Evolutionary conservation across 1,140 invertebrate species (phyloP), one percentile per base, ranked within the genome.

Genomic region (Pseudomyrmex concolor): DNA sequence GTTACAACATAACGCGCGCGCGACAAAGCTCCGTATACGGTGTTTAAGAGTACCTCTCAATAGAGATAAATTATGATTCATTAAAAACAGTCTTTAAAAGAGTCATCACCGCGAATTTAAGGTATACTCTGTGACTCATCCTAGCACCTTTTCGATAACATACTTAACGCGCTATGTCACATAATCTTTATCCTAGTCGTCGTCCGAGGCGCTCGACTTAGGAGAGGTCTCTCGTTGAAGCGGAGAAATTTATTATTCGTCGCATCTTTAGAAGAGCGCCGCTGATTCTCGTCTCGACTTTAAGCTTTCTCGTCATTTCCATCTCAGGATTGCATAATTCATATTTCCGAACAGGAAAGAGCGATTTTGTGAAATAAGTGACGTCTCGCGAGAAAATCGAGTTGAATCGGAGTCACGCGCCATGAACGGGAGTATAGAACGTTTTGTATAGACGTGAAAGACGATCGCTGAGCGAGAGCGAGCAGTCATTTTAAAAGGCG

Each of bases 401-500:
- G 13, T 54, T 25, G 25, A 13, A 17, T 54, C 48, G 25, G 12
- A 67, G 22, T 54, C n/a, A 67, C 12, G 22, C 43, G 17, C n/a
- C 9, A 71, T 22, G 10, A 34, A 34, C 34, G 68, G 45, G 17
- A 66, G 34, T 34, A 34, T 43, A 48, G 55, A 74, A 51, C 9
- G 57, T 51, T 67, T 66, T 64, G 43, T 19, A 25, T 55, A 48
- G 22, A 4, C 71, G 71, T 83, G 67, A 77, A 77, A 86, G 72
- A 72, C 43, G 17, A 66, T 59, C 22, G 57, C 70, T 15, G 59
- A 15, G 25, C 54, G 34, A 10, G 72, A 76, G 17, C 25, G 43
- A 45, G 55, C 66, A 54, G 63, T 59, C 73, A 84, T 89, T 89
- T 88, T 89, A 85, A 89, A 88, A 89, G 86, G 74, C 86, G 22